Base-by-base conservation (phyloP, 2,888 invertebrate species). In the Agonopterix arenella region DNA sequence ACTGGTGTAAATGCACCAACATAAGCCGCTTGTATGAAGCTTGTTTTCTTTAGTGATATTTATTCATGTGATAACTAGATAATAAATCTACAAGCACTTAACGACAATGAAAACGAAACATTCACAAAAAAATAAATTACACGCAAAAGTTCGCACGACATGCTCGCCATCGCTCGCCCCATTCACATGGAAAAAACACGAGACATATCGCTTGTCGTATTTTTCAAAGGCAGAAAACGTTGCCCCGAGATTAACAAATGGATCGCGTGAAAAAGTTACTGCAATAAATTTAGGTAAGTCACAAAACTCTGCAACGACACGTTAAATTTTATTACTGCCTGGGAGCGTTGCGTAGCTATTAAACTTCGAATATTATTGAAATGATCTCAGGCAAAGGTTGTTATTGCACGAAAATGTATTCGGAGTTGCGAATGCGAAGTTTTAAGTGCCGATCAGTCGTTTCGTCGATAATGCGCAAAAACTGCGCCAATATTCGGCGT, bases 351-450 rank as follows among this genome's bases (percentile, higher is more conserved):
- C 70, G 70, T 71, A 61, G 73, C 76, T 70, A 80, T 84, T 80
- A 80, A 84, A 83, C 82, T 84, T 80, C 66, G 77, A 62, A 75
- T 82, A 84, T 84, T 81, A 83, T 81, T 80, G 76, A 82, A 84
- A 84, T 83, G 81, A 78, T 80, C 75, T 66, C 75, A 71, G 75
- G 77, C 79, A 78, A 78, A 76, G 75, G 76, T 71, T 71, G 69
- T 64, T 64, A 63, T 61, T 70, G 56, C 67, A 62, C 50, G 66
- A 64, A 71, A 72, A 70, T 74, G 64, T 75, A 73, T 70, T 64
- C 66, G 59, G 66, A 70, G 62, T 69, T 66, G 60, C 57, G 62
- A 68, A 62, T 68, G 58, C 60, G 64, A 68, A 73, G 67, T 72
- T 28, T 70, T 58, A 66, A 64, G 56, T 58, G 61, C 41, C 51